Conservation (phyloP, 2,797 vertebrate species). For the Mormyrus hasselquistii region DNA sequence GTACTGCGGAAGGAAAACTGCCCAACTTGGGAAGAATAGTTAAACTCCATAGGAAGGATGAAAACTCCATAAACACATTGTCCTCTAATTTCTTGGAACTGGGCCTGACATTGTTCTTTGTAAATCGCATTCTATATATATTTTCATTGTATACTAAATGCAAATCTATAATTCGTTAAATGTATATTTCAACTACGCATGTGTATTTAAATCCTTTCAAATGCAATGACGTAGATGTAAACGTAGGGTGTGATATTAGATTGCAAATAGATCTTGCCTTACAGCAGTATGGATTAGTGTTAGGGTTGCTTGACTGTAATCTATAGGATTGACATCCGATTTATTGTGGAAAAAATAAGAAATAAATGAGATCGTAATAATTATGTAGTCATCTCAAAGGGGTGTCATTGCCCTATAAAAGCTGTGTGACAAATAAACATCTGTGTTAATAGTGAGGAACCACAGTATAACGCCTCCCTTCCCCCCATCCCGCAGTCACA, state of each 20-base stretch:
- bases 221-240: background rate
- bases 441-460: background rate
- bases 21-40: background rate
- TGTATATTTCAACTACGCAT: background rate
- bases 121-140: background rate
- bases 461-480: background rate
- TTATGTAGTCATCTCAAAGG: slow-evolving; percentile 14
- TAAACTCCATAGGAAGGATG: background rate
- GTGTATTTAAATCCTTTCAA: background rate
- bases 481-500: background rate
- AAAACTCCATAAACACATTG: background rate
- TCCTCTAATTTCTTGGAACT: background rate
- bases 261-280: background rate
- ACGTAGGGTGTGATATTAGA: background rate
- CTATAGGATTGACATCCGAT: background rate
- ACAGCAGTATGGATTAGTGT: background rate
- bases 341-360: background rate
- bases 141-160: background rate
- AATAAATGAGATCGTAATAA: slow-evolving; percentile 6
- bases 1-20: background rate
- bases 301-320: background rate
- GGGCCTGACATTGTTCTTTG: background rate
- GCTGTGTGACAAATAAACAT: background rate
- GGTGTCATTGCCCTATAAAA: background rate
- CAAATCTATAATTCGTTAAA: background rate